Base-by-base conservation (phyloP, 1,140 invertebrate species). In the Araneus ventricosus region DNA sequence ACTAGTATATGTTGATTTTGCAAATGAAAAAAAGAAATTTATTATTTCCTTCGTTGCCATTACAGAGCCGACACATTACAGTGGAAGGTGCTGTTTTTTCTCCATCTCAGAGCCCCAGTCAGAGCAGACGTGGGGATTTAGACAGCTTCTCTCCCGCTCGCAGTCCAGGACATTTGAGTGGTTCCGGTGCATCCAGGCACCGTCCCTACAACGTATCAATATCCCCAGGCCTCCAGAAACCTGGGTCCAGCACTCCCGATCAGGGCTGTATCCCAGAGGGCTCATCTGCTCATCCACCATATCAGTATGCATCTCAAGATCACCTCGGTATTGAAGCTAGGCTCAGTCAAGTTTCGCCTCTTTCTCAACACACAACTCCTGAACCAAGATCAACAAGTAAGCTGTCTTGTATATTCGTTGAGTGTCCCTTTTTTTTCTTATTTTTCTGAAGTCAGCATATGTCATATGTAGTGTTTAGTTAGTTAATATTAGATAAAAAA, bases 371-470 rank as follows among this genome's bases (percentile, higher is more conserved):
- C 37, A 57, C 92, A 27, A 93, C 92, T 37, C 92, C 86, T n/a
- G 92, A 93, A 67, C 67, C 85, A 67, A 59, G 92, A 84, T 93
- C 92, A 90, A 90, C 93, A 86, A 90, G 93, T 93, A 90, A 63
- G 79, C 3, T 27, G 5, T 59, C 14, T n/a, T n/a, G n/a, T n/a
- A n/a, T n/a, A n/a, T n/a, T n/a, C n/a, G n/a, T n/a, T n/a, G n/a
- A n/a, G n/a, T n/a, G n/a, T n/a, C n/a, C n/a, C n/a, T n/a, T n/a
- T n/a, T n/a, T n/a, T n/a, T n/a, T n/a, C n/a, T n/a, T n/a, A n/a
- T n/a, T n/a, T n/a, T n/a, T n/a, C n/a, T n/a, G n/a, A n/a, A n/a
- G n/a, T n/a, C n/a, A n/a, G n/a, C n/a, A n/a, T n/a, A n/a, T n/a
- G n/a, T n/a, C n/a, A n/a, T n/a, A n/a, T n/a, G n/a, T n/a, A n/a